A percentile compares a stretch with the other conserved stretches of the same genome.
Evolutionary conservation across 2,113 vertebrate genomes (phyloP).

Genomic region (Oxyruncus cristatus): DNA sequence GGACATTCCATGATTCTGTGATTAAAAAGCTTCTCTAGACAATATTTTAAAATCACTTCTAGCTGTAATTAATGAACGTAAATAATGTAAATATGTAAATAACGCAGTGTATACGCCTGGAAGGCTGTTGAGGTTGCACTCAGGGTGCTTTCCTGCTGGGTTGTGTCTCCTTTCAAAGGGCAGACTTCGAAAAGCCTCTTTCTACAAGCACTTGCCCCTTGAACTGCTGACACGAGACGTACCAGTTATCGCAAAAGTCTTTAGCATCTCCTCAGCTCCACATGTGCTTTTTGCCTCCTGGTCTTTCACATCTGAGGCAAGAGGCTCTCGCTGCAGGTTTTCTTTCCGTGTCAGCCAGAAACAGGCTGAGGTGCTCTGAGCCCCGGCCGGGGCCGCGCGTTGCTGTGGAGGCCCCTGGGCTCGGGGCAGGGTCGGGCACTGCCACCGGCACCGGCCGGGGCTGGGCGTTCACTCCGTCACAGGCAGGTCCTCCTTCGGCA

Average conservation of each 20-base stretch:
- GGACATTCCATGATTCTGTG: background rate
- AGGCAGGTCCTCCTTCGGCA: background rate
- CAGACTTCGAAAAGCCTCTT: background rate
- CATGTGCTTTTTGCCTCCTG: constrained; percentile 48
- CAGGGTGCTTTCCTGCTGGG: background rate
- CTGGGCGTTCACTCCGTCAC: background rate
- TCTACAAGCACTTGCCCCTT: background rate
- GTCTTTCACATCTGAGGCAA: constrained; percentile 25
- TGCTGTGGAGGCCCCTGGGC: constrained; percentile 24
- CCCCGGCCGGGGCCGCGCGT: background rate
- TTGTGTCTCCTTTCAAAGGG: background rate
- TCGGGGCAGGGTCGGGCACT: background rate
- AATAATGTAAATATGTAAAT: no score
- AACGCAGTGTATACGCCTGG: background rate
- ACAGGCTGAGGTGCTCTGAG: background rate
- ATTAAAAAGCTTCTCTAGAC: background rate
- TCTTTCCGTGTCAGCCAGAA: background rate
- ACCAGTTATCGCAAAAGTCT: background rate
- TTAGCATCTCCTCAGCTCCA: background rate
- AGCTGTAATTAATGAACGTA: background rate
- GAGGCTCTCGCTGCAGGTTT: constrained; percentile 27
- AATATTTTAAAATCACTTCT: background rate
- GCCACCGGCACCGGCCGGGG: background rate
- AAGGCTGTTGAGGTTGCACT: background rate
- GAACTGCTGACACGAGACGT: background rate